Conservation (phyloP, 1,140 invertebrate species). For the Caenorhabditis tropicalis region DNA sequence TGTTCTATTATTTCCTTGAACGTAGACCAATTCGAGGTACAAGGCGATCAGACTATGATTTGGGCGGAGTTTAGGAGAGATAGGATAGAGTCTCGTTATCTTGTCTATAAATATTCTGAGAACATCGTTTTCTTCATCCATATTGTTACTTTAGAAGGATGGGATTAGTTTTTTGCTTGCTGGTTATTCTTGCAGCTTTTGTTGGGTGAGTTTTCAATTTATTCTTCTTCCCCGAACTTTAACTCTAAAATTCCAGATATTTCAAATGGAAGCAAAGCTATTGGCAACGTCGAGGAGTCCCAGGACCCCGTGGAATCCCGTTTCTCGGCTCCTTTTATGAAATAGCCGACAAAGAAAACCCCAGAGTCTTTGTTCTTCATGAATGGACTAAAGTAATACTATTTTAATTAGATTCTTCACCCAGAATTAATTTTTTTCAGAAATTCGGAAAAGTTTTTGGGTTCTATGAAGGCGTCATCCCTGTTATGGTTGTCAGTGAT, state of each 20-base stretch:
- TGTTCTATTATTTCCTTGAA: neutral
- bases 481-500: neutral
- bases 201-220: neutral
- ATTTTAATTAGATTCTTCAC: neutral
- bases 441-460: constrained; percentile 4
- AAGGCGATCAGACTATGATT: neutral
- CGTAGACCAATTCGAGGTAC: neutral
- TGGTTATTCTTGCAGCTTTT: neutral
- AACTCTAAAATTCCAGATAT: neutral
- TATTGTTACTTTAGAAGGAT: no score
- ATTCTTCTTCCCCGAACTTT: neutral
- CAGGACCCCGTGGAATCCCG: neutral
- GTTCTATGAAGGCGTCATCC: neutral
- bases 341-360: neutral
- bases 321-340: neutral
- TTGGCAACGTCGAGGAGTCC: neutral
- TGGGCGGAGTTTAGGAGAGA: neutral
- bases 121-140: no score
- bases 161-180: neutral
- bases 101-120: neutral
- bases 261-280: constrained; percentile 18
- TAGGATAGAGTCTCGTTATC: neutral
- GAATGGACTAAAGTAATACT: neutral
- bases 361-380: neutral
- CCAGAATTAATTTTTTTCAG: neutral